These are phyloP conservation scores for Gymnogyps californianus DNA, from an alignment of 2,113 vertebrate genomes.

Conservation along the genomic window DNA sequence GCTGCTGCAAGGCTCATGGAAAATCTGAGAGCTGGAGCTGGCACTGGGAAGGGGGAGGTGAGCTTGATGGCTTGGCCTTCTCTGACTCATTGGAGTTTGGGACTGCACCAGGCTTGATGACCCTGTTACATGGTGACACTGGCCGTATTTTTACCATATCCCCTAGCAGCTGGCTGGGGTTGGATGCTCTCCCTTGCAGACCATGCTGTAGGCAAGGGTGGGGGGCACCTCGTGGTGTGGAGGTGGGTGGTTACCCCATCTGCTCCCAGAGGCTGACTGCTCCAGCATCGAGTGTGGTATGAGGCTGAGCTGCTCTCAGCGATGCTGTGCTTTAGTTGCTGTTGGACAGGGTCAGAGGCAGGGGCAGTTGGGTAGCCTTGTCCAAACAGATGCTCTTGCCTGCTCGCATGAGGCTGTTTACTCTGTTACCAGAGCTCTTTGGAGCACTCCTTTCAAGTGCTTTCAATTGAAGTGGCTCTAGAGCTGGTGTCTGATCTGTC, in stretches of 20 bases:
- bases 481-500: background rate
- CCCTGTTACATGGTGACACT: fast-evolving
- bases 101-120: background rate
- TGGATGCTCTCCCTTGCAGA: background rate
- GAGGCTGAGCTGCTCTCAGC: background rate
- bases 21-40: background rate
- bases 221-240: fast-evolving
- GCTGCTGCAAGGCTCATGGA: background rate
- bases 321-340: background rate
- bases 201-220: background rate
- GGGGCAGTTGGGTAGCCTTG: background rate
- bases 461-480: background rate
- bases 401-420: background rate
- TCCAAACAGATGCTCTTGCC: background rate
- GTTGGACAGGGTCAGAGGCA: background rate
- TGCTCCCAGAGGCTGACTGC: background rate
- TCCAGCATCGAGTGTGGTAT: fast-evolving
- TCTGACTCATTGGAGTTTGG: background rate
- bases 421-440: background rate
- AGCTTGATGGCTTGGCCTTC: background rate
- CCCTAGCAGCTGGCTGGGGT: background rate
- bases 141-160: fast-evolving
- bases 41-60: background rate
- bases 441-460: background rate
- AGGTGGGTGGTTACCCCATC: background rate